phyloP scores from a whole-genome alignment of 2,797 vertebrate species.

The Discoglossus pictus region DNA sequence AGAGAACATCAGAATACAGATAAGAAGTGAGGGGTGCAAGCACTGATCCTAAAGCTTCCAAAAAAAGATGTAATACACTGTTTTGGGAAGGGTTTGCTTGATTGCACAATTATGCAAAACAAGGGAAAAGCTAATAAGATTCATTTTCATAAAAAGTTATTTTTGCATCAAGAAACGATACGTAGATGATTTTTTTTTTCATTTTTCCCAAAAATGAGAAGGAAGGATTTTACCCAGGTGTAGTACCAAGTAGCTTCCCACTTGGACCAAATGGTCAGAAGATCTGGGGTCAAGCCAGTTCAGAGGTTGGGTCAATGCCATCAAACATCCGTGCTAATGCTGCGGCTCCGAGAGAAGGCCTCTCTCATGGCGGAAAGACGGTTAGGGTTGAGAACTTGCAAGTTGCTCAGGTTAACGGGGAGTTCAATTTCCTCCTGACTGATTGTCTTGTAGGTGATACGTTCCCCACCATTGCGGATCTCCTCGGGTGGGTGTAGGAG shows the following conservation, averaged over 20 bases:
- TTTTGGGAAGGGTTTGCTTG: neutral
- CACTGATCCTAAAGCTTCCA: neutral
- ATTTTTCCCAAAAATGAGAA: neutral
- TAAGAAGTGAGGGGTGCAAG: neutral
- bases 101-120: conserved; percentile 8
- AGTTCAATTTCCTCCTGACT: conserved; percentile 87
- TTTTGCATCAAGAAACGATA: too few species aligned
- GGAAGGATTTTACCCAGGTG: neutral
- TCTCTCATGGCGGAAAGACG: conserved; percentile 93
- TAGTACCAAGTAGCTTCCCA: neutral
- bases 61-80: conserved; percentile 1
- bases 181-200: neutral
- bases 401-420: conserved; percentile 74
- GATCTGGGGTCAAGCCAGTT: neutral
- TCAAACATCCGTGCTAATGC: conserved; percentile 97
- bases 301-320: neutral
- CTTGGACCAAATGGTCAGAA: neutral
- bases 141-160: neutral
- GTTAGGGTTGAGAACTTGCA: conserved; percentile 88
- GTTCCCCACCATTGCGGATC: conserved; percentile 85
- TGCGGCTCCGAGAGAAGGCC: conserved; percentile 91
- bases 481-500: conserved; percentile 90
- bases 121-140: neutral
- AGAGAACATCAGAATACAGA: neutral
- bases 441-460: conserved; percentile 81